Base-by-base conservation (phyloP, 2,888 invertebrate species). In the Ramazzottius varieornatus region DNA sequence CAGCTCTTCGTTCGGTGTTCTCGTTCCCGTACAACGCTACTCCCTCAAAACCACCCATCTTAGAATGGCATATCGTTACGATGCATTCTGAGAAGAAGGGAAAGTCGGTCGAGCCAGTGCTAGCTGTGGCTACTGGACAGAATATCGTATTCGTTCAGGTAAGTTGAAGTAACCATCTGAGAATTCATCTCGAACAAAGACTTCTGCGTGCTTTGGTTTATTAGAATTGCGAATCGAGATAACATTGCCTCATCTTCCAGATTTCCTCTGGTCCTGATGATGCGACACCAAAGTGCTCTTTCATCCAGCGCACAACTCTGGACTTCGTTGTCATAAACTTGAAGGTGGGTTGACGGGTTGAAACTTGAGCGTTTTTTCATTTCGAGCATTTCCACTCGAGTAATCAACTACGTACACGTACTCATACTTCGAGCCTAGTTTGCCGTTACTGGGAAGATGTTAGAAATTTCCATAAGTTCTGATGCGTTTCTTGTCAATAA, bases 41-140 rank as follows among this genome's bases (percentile, higher is more conserved):
- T 16, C 54, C 54, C 29, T n/a, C 29, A 24, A 54, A 54, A 54
- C 54, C 29, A 29, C 54, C 54, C n/a, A 8, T 54, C 4, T 29
- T 54, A 24, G 54, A 54, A 29, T 54, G 54, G 54, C 54, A 54
- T 54, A 54, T 54, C 29, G 54, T 54, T 4, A 54, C 54, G 24
- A 54, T 54, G 4, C 54, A 54, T 4, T 16, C n/a, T 24, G 29
- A 24, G 4, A 24, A 54, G 20, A 29, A 16, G 4, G 13, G 20
- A 29, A 54, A 54, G 29, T 16, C 20, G 4, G 29, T 54, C 54
- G 54, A 54, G 29, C 54, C 54, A 4, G 54, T 54, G 13, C 54
- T 54, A 16, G 54, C 54, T 13, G 54, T 54, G 29, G 54, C 54
- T 4, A 54, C 54, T 16, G 54, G 54, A 54, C 20, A 29, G 8